A percentile compares a stretch with the other conserved stretches of the same genome.
Conservation (phyloP, 2,113 vertebrate species). For the Andinoacara biseriatus region DNA sequence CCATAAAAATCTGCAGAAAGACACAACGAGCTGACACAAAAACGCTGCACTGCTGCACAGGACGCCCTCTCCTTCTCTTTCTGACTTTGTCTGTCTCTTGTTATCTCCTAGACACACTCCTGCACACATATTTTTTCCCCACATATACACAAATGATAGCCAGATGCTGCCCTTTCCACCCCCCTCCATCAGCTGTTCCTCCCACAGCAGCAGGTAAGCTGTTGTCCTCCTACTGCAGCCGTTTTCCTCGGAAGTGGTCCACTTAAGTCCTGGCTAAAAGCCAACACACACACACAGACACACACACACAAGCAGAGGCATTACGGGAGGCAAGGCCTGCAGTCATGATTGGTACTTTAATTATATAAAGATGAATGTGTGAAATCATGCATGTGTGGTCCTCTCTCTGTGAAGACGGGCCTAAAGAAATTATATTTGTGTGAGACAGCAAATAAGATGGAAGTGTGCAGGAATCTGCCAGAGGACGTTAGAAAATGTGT, state of each 20-base stretch:
- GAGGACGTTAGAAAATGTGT: background rate
- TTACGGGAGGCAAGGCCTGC: slow-evolving; percentile 9
- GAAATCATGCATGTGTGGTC: background rate
- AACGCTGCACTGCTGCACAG: slow-evolving; percentile 24
- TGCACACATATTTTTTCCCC: background rate
- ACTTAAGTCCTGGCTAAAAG: slow-evolving; percentile 37
- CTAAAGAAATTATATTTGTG: background rate
- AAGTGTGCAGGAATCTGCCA: background rate
- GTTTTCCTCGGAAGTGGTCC: slow-evolving; percentile 26
- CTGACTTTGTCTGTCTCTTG: slow-evolving; percentile 17
- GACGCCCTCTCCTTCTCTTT: slow-evolving; percentile 1
- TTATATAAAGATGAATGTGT: background rate
- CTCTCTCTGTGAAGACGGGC: background rate
- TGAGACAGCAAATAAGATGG: background rate
- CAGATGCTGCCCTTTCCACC: slow-evolving; percentile 42
- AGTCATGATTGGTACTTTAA: background rate
- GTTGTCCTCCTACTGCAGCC: slow-evolving; percentile 29
- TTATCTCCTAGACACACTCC: background rate
- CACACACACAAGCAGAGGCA: slow-evolving; percentile 2
- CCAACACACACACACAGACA: slow-evolving; percentile 38
- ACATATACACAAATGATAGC: background rate
- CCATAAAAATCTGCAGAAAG: slow-evolving; percentile 3
- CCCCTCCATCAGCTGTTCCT: slow-evolving; percentile 25
- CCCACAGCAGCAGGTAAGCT: slow-evolving; percentile 46
- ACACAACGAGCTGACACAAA: background rate